Percentiles rank a stretch among this genome's conserved stretches.
phyloP scores from a whole-genome alignment of 2,888 invertebrate genomes.

The Agonopterix alstromeriana region DNA sequence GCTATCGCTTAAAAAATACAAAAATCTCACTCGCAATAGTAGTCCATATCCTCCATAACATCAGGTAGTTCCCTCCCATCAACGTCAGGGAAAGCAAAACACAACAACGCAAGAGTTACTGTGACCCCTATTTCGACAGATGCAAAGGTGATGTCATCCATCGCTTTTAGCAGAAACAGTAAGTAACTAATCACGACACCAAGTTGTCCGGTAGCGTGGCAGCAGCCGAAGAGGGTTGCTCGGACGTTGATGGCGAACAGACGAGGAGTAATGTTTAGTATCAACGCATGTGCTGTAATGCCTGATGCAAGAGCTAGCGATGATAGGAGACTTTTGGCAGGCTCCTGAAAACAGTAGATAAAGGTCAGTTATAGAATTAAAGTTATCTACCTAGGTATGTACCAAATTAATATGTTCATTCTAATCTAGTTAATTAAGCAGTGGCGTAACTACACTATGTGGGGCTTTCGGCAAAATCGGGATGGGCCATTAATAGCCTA shows the following conservation, averaged over 20 bases:
- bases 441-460: no score
- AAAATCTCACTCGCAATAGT: slow-evolving; percentile 52
- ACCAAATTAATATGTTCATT: no score
- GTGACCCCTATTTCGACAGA: slow-evolving; percentile 28
- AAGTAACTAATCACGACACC: slow-evolving; percentile 51
- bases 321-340: slow-evolving; percentile 25
- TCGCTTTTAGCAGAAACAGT: slow-evolving; percentile 30
- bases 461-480: no score
- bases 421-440: no score
- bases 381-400: no score
- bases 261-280: slow-evolving; percentile 52
- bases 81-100: slow-evolving; percentile 44
- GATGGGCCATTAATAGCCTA: no score
- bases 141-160: slow-evolving; percentile 28
- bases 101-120: slow-evolving; percentile 29
- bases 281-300: slow-evolving; percentile 37
- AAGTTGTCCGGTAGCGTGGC: slow-evolving; percentile 50
- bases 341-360: slow-evolving; percentile 30
- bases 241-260: slow-evolving; percentile 53
- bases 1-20: background rate
- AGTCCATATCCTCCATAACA: slow-evolving; percentile 60
- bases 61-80: slow-evolving; percentile 62
- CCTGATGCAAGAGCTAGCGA: slow-evolving; percentile 44
- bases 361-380: background rate
- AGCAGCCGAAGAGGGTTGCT: slow-evolving; percentile 48